These are phyloP conservation scores for Drosophila mercatorum DNA, from an alignment of 2,888 invertebrate species.

Conservation along the genomic window DNA sequence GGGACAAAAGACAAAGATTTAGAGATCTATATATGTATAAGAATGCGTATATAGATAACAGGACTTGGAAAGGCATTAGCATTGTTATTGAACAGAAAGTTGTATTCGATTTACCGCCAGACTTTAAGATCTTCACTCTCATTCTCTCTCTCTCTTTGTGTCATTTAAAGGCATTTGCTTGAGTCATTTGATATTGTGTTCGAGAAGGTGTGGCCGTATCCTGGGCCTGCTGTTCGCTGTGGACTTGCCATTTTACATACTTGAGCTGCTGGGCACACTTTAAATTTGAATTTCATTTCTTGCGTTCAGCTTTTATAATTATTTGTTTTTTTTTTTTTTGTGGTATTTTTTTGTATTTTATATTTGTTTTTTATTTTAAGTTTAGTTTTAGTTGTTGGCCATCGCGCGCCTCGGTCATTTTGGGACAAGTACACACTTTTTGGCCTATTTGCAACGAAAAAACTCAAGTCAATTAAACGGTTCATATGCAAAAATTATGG, in stretches of 20 bases:
- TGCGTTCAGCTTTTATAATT: slow-evolving; percentile 60
- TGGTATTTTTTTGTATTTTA: slow-evolving; percentile 20
- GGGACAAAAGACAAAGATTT: slow-evolving; percentile 57
- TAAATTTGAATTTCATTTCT: slow-evolving; percentile 63
- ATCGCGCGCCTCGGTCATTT: slow-evolving; percentile 85
- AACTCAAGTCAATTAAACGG: slow-evolving; percentile 85
- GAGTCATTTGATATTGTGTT: slow-evolving; percentile 33
- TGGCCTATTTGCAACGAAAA: slow-evolving; percentile 85
- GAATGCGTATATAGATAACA: slow-evolving; percentile 66
- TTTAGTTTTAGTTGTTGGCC: slow-evolving; percentile 84
- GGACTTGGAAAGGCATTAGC: slow-evolving; percentile 77
- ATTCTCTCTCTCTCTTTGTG: slow-evolving; percentile 18
- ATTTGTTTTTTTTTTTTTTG: slow-evolving; percentile 19
- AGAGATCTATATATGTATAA: slow-evolving; percentile 39
- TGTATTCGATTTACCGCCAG: slow-evolving; percentile 81
- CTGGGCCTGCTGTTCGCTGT: slow-evolving; percentile 50
- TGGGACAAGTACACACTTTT: slow-evolving; percentile 85
- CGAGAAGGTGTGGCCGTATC: slow-evolving; percentile 35
- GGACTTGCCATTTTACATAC: slow-evolving; percentile 44
- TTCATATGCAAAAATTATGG: slow-evolving; percentile 55
- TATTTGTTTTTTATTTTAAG: slow-evolving; percentile 61
- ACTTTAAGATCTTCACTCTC: slow-evolving; percentile 47
- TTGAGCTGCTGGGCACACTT: slow-evolving; percentile 60
- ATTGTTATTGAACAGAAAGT: slow-evolving; percentile 62
- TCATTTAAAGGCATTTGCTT: slow-evolving; percentile 43